A percentile compares a stretch with the other conserved stretches of the same genome.
Conservation (phyloP, 2,797 vertebrate genomes). For the Poliocrania exsul region DNA sequence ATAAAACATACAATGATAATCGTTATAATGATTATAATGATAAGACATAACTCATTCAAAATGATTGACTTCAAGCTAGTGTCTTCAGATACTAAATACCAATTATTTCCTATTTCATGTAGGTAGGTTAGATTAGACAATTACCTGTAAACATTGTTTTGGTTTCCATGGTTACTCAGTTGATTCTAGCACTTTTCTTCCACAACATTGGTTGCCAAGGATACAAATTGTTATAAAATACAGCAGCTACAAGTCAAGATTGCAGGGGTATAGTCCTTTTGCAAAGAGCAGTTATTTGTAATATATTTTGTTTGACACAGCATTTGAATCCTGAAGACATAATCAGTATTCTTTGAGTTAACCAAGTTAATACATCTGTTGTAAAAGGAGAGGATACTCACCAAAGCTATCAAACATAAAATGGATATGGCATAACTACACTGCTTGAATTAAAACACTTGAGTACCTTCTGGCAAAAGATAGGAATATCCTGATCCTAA, state of each 20-base stretch:
- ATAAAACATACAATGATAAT: not conserved
- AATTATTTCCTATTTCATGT: not conserved
- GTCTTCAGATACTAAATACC: not conserved
- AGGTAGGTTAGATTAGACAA: not conserved
- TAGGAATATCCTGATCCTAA: not conserved
- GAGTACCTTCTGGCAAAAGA: not conserved
- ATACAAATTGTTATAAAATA: slow-evolving; percentile 20
- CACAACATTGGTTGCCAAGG: not conserved
- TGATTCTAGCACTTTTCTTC: not conserved
- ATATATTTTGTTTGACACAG: not conserved
- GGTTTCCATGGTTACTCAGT: slow-evolving; percentile 29
- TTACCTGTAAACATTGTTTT: not conserved
- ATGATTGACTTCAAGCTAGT: not conserved
- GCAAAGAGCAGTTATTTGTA: not conserved
- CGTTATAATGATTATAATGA: not conserved
- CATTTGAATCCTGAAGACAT: not conserved
- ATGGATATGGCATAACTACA: not conserved
- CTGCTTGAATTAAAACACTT: not conserved
- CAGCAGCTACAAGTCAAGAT: not conserved
- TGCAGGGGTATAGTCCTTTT: not conserved
- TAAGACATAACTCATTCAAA: not conserved
- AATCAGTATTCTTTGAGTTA: not conserved
- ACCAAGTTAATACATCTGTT: not conserved
- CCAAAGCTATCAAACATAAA: not conserved
- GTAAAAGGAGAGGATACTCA: not conserved